Percentiles rank a stretch among this genome's conserved stretches.
Conservation (phyloP, 2,797 vertebrate species). For the Distichodus sexfasciatus region DNA sequence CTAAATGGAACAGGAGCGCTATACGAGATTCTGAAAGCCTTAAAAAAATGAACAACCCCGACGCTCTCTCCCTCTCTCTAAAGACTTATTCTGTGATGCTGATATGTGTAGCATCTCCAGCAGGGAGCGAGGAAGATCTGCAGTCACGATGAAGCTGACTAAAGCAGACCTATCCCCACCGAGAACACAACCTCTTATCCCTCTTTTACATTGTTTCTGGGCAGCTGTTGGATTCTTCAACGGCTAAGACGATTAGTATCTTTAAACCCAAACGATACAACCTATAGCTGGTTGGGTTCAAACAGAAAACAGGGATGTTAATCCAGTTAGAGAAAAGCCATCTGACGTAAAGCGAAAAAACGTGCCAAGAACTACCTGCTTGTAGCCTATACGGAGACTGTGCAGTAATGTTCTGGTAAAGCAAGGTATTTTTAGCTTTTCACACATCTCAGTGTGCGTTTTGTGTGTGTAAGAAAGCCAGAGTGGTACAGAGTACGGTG, state of each 20-base stretch:
- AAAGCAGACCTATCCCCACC: slow-evolving; percentile 3
- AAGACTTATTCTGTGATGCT: slow-evolving; percentile 6
- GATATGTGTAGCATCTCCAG: not conserved
- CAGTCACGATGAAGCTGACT: not conserved
- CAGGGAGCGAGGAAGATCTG: not conserved
- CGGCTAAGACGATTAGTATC: slow-evolving; percentile 43
- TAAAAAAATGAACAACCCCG: too few relatives aligned
- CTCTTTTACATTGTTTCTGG: slow-evolving; percentile 27
- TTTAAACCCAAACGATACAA: slow-evolving; percentile 19
- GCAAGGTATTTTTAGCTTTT: too few relatives aligned
- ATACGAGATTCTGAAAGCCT: too few relatives aligned
- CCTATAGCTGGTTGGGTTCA: slow-evolving; percentile 5
- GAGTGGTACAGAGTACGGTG: too few relatives aligned
- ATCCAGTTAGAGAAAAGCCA: slow-evolving; percentile 29
- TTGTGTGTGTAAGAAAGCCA: too few relatives aligned
- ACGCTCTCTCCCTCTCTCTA: too few relatives aligned
- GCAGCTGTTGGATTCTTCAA: slow-evolving; percentile 9
- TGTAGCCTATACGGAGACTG: not conserved
- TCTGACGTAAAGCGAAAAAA: slow-evolving; percentile 20
- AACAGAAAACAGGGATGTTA: slow-evolving; percentile 13
- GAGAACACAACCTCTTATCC: not conserved
- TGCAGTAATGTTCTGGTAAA: too few relatives aligned
- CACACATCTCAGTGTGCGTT: too few relatives aligned
- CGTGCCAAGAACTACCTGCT: slow-evolving; percentile 23
- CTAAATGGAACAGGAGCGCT: too few relatives aligned